phyloP scores from a whole-genome alignment of 1,140 invertebrate genomes.

The Drosophila seguyi region DNA sequence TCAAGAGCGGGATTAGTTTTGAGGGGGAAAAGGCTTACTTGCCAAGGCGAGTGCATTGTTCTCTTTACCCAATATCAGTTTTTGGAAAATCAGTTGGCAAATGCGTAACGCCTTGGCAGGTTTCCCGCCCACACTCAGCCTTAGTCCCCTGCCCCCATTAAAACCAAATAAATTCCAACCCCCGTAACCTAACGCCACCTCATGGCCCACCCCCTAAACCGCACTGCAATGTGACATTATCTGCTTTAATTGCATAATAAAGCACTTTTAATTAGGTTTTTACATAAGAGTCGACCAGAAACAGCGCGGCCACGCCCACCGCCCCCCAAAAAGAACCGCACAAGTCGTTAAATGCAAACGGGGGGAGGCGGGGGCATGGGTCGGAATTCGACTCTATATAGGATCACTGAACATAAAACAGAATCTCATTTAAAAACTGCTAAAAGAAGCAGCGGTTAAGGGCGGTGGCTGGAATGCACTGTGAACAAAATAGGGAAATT shows the following conservation, averaged over 20 bases:
- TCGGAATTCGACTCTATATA: constrained; percentile 50
- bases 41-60: constrained; percentile 34
- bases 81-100: constrained; percentile 21
- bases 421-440: constrained; percentile 73
- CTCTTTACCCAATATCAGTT: constrained; percentile 26
- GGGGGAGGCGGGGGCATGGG: background rate
- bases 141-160: too few relatives aligned
- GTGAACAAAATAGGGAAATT: constrained; percentile 1
- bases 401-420: constrained; percentile 44
- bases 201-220: constrained; percentile 1
- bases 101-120: constrained; percentile 27
- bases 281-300: constrained; percentile 49
- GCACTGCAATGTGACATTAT: constrained; percentile 71
- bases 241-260: constrained; percentile 82
- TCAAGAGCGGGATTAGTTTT: constrained; percentile 19
- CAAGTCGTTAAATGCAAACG: constrained; percentile 37
- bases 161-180: constrained; percentile 18
- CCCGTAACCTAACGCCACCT: background rate
- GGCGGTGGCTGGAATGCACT: constrained; percentile 30
- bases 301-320: constrained; percentile 29
- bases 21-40: background rate
- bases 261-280: constrained; percentile 83
- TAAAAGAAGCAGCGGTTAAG: constrained; percentile 34
- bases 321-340: constrained; percentile 23
- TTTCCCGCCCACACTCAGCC: background rate